These are phyloP conservation scores for Aporophyla lueneburgensis DNA, from an alignment of 2,888 invertebrate species.

Conservation along the genomic window DNA sequence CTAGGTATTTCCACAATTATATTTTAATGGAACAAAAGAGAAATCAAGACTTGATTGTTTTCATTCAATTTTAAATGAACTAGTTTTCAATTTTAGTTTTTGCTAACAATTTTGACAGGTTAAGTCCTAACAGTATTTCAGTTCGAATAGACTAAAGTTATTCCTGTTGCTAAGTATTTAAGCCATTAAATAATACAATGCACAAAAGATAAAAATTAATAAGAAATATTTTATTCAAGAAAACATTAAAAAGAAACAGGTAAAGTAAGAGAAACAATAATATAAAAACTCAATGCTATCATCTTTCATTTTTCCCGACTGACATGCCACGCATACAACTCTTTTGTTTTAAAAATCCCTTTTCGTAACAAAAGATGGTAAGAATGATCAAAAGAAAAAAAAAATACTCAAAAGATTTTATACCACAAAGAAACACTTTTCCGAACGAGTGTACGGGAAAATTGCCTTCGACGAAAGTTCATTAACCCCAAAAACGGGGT, in stretches of 20 bases:
- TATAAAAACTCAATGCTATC: conserved; percentile 32
- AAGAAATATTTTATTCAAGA: conserved; percentile 31
- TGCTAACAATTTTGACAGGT: background rate
- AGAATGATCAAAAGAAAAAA: conserved; percentile 56
- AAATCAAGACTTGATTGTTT: background rate
- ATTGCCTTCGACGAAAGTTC: conserved; percentile 72
- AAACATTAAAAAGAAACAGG: conserved; percentile 15
- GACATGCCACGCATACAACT: conserved; percentile 38
- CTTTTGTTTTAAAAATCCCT: conserved; percentile 57
- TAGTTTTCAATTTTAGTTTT: background rate
- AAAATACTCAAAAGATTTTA: conserved; percentile 65
- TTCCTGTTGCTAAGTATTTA: background rate
- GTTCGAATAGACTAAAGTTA: background rate
- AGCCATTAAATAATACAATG: background rate
- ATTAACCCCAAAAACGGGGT: conserved; percentile 65
- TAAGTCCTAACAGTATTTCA: background rate
- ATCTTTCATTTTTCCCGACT: conserved; percentile 42
- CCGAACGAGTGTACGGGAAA: conserved; percentile 73
- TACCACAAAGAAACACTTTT: conserved; percentile 72
- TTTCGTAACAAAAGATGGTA: conserved; percentile 44
- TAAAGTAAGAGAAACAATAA: conserved; percentile 9
- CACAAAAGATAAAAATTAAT: background rate
- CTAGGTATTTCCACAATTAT: background rate
- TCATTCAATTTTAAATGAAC: background rate
- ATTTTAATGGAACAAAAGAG: background rate